phyloP scores from a whole-genome alignment of 2,888 invertebrate genomes.

The Sarcophaga subvicina region DNA sequence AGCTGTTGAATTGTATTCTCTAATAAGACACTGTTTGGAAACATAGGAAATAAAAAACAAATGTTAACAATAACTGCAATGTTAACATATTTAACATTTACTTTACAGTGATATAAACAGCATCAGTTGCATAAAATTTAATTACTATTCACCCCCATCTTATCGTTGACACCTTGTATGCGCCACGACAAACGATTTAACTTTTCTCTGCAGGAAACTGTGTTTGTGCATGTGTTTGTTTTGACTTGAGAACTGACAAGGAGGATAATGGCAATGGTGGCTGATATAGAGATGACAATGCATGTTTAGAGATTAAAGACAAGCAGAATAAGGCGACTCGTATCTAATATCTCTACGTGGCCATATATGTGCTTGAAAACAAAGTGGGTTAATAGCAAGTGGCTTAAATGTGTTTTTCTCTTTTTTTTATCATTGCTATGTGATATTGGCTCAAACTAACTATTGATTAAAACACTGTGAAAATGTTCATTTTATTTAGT shows the following conservation, averaged over 20 bases:
- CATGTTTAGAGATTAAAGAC: slow-evolving; percentile 31
- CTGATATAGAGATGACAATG: slow-evolving; percentile 16
- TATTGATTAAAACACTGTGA: slow-evolving; percentile 47
- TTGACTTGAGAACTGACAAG: slow-evolving; percentile 2
- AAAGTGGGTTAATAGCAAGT: slow-evolving; percentile 34
- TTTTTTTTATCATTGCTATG: slow-evolving; percentile 10
- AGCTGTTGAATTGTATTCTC: too few species aligned
- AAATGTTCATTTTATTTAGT: slow-evolving; percentile 25
- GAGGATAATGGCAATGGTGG: neutral
- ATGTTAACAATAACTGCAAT: too few species aligned
- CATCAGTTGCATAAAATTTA: too few species aligned
- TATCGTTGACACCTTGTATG: neutral
- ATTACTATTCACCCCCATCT: neutral
- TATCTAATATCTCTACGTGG: neutral
- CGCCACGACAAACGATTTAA: neutral
- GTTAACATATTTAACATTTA: too few species aligned
- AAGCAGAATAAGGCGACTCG: neutral
- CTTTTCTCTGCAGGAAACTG: slow-evolving; percentile 30
- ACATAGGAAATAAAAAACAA: too few species aligned
- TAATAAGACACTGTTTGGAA: too few species aligned
- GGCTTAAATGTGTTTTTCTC: neutral
- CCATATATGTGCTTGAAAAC: neutral
- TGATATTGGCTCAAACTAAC: slow-evolving; percentile 2
- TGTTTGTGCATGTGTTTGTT: neutral
- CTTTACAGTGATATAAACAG: too few species aligned